Conservation (phyloP, 1,140 invertebrate species). For the Lethrus apterus region DNA sequence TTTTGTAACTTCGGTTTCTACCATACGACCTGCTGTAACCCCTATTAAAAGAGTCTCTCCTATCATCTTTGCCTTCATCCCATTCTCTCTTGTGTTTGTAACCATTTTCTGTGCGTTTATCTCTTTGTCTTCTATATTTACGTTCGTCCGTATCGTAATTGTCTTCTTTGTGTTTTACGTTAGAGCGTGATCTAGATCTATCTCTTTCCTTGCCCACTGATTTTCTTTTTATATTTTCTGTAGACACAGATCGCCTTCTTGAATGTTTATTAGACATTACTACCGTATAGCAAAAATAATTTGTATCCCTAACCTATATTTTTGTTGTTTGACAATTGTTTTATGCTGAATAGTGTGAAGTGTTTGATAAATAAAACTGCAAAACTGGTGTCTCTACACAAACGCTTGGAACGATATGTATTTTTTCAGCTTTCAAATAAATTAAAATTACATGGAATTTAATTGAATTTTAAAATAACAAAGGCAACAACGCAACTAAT, state of each 20-base stretch:
- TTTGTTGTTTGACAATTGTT: too few relatives aligned
- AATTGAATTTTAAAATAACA: too few relatives aligned
- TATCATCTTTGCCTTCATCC: neutral
- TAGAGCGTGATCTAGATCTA: slow-evolving; percentile 10
- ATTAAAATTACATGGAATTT: too few relatives aligned
- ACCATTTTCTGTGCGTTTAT: neutral
- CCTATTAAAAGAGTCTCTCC: neutral
- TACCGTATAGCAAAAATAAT: too few relatives aligned
- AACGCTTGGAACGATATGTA: too few relatives aligned
- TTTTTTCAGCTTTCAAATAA: too few relatives aligned
- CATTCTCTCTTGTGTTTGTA: neutral
- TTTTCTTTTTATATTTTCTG: neutral
- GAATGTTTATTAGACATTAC: neutral
- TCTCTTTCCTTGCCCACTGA: neutral
- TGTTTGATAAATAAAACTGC: too few relatives aligned
- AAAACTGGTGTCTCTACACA: too few relatives aligned
- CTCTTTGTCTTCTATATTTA: neutral
- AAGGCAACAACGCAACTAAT: too few relatives aligned
- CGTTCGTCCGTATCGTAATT: neutral
- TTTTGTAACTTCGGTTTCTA: slow-evolving; percentile 5
- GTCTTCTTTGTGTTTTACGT: neutral
- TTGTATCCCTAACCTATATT: too few relatives aligned
- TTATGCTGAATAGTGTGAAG: too few relatives aligned
- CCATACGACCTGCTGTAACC: neutral
- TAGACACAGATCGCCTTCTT: neutral